Evolutionary conservation across 2,888 invertebrate genomes (phyloP), one percentile per base, ranked within the genome.

Genomic region (Cenopis cana): DNA sequence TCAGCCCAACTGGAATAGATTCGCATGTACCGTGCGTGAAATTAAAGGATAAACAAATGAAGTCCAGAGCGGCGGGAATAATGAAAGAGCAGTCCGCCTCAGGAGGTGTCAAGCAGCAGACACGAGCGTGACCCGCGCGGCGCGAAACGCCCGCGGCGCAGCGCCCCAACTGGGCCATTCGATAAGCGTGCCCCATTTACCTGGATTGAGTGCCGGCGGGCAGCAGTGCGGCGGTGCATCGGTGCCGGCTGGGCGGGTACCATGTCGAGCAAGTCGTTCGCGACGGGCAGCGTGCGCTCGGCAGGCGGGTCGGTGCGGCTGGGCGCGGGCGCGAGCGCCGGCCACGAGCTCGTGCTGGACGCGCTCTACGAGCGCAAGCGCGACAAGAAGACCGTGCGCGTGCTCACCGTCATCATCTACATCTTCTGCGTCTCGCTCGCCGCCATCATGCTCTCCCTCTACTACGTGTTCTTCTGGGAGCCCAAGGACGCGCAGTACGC

Each of bases 401-500:
- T 98, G 79, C 95, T 98, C 82, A 98, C 98, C 24, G 98, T 99
- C 77, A 95, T 98, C 81, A 97, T 98, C 66, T 99, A 99, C 93
- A 96, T 98, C 77, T 96, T 98, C 89, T 97, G 98, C 87, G 98
- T 99, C 79, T 98, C 98, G 56, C 94, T 98, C 83, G 98, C 98
- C 20, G 98, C 98, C 65, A 98, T 98, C 82, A 97, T 98, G 94
- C 94, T 99, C 76, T 98, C 98, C 14, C 95, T 98, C 65, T 99
- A 98, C 94, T 99, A 99, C 94, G 96, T 98, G 81, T 97, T 98
- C 92, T 95, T 98, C 87, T 98, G 98, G 98, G 96, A 98, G 89
- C 98, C 98, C 20, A 95, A 92, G 89, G 93, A 92, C 82, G 90
- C 93, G 85, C 92, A 90, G 69, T 90, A 92, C 81, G 90, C 90